Conservation (phyloP, 2,888 invertebrate genomes). For the Linyphia triangularis region DNA sequence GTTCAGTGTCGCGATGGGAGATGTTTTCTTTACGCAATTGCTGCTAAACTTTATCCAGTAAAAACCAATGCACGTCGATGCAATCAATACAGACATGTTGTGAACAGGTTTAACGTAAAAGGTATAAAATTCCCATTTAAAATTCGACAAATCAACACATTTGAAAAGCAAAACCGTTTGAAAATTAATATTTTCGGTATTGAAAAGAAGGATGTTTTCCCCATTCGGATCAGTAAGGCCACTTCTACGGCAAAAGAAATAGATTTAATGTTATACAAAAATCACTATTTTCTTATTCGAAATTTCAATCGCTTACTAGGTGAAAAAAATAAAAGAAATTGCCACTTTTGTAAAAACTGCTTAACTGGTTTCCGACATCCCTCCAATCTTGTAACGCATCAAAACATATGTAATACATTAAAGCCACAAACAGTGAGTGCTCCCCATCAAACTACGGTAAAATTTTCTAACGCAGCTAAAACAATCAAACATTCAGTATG, state of each 20-base stretch:
- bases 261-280: neutral
- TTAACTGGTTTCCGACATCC: neutral
- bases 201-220: neutral
- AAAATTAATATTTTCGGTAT: neutral
- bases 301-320: neutral
- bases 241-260: neutral
- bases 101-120: neutral
- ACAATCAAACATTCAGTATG: neutral
- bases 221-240: neutral
- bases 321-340: neutral
- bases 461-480: neutral
- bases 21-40: neutral
- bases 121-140: neutral
- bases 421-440: neutral
- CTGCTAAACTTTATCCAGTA: neutral
- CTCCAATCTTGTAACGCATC: neutral
- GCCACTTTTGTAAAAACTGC: neutral
- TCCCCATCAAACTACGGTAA: neutral
- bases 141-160: neutral
- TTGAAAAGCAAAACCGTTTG: neutral
- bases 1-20: neutral
- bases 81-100: neutral
- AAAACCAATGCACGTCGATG: neutral
- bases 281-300: neutral
- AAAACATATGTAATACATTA: neutral